phyloP scores from a whole-genome alignment of 2,113 vertebrate genomes.

The Fregata magnificens region DNA sequence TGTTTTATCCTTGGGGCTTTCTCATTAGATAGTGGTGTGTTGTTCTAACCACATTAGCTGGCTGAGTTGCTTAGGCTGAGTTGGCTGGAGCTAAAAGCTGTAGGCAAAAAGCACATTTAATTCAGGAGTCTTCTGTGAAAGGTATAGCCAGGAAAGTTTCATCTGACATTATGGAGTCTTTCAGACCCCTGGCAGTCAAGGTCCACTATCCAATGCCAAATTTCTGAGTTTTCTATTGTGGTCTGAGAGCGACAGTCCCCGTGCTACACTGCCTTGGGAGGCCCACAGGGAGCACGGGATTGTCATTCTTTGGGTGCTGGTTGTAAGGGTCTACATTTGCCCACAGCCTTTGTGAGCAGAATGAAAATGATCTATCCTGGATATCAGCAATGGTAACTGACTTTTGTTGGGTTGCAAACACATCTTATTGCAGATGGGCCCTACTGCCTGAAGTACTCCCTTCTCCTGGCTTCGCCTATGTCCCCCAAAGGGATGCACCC shows the following conservation, averaged over 20 bases:
- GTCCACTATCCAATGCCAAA: background rate
- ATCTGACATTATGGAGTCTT: background rate
- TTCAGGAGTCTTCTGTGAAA: background rate
- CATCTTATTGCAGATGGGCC: background rate
- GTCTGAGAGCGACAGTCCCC: background rate
- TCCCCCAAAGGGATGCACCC: background rate
- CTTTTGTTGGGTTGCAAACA: background rate
- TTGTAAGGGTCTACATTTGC: background rate
- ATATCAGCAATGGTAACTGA: background rate
- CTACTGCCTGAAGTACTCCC: background rate
- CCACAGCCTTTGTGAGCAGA: background rate
- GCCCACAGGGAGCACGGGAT: accelerated
- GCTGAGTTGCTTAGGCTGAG: background rate
- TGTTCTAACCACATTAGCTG: background rate
- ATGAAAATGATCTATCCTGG: background rate
- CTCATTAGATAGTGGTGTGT: background rate
- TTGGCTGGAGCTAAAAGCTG: background rate
- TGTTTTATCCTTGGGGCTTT: background rate
- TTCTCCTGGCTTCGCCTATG: background rate
- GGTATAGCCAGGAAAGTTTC: background rate
- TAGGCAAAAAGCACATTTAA: background rate
- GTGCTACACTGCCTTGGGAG: background rate
- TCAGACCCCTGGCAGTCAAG: background rate
- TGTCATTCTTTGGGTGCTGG: background rate
- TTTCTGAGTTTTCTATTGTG: background rate